Conservation (phyloP, 92 coral and sea anemone species). For the Diadumene lineata region DNA sequence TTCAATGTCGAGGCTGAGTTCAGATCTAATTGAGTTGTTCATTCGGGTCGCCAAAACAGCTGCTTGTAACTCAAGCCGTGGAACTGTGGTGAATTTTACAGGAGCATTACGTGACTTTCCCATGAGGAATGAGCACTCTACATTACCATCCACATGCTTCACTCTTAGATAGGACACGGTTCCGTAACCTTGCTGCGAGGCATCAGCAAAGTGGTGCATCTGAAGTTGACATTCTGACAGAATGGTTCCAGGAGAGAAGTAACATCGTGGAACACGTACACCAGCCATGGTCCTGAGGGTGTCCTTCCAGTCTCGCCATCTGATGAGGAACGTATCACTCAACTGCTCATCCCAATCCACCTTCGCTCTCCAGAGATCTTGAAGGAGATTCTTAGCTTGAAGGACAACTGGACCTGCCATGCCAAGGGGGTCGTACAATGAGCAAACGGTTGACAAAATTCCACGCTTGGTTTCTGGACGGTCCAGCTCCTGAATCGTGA, state of each 20-base stretch:
- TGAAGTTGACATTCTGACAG: conserved; percentile 28
- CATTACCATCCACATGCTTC: conserved; percentile 31
- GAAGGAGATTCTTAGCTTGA: conserved; percentile 35
- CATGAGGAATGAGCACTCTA: conserved; percentile 57
- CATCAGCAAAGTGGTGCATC: conserved; percentile 56
- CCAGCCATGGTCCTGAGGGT: conserved; percentile 40
- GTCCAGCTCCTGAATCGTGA: conserved; percentile 33
- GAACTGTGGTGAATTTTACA: conserved; percentile 43
- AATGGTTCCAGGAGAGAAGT: conserved; percentile 23
- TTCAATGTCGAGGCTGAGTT: conserved; percentile 36
- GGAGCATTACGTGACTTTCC: conserved; percentile 56
- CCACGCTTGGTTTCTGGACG: conserved; percentile 69
- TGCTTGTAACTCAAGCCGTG: conserved; percentile 60
- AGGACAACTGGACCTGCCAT: conserved; percentile 62
- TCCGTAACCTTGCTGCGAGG: conserved; percentile 57
- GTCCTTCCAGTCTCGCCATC: conserved; percentile 47
- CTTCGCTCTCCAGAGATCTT: conserved; percentile 58
- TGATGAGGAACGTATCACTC: not conserved
- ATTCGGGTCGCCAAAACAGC: conserved; percentile 56
- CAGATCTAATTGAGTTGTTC: conserved; percentile 29
- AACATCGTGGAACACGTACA: conserved; percentile 51
- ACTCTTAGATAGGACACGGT: conserved; percentile 38
- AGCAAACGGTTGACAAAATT: conserved; percentile 53
- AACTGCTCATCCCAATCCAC: conserved; percentile 58
- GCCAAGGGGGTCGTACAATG: conserved; percentile 60